These are phyloP conservation scores for Strix occidentalis DNA, from an alignment of 2,797 vertebrate species.

Conservation along the genomic window DNA sequence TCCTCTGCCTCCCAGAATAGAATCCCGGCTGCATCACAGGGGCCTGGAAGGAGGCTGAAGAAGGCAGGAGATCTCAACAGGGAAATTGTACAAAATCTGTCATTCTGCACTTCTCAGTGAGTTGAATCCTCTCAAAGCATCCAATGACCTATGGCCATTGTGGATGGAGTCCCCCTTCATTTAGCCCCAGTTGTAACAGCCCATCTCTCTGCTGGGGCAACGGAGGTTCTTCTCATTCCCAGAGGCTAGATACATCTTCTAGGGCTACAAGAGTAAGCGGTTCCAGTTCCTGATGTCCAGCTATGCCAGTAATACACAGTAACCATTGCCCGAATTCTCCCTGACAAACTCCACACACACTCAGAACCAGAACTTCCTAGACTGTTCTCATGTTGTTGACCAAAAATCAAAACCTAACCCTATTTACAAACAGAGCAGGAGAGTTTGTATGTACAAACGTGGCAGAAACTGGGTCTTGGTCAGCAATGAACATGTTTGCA, in stretches of 20 bases:
- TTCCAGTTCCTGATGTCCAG: not conserved
- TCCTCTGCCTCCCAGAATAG: not conserved
- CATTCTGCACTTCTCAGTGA: not conserved
- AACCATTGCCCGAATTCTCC: not conserved
- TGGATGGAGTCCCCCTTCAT: not conserved
- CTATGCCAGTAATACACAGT: not conserved
- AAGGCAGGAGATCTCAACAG: not conserved
- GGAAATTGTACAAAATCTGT: not conserved
- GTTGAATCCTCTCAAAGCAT: not conserved
- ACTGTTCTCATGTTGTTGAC: not conserved
- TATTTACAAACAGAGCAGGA: not conserved
- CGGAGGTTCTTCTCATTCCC: not conserved
- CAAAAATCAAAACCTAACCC: not conserved
- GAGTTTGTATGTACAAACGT: not conserved
- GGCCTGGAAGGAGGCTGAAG: not conserved
- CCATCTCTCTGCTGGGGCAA: not conserved
- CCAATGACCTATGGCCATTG: accelerated
- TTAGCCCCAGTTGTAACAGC: not conserved
- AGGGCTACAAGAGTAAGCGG: not conserved
- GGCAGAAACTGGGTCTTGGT: not conserved
- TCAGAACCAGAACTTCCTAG: not conserved
- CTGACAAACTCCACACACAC: not conserved
- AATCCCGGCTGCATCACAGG: not conserved
- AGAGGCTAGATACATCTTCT: not conserved
- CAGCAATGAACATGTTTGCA: not conserved